These are phyloP conservation scores for Sericinus montela DNA, from an alignment of 2,888 invertebrate species.

Conservation along the genomic window DNA sequence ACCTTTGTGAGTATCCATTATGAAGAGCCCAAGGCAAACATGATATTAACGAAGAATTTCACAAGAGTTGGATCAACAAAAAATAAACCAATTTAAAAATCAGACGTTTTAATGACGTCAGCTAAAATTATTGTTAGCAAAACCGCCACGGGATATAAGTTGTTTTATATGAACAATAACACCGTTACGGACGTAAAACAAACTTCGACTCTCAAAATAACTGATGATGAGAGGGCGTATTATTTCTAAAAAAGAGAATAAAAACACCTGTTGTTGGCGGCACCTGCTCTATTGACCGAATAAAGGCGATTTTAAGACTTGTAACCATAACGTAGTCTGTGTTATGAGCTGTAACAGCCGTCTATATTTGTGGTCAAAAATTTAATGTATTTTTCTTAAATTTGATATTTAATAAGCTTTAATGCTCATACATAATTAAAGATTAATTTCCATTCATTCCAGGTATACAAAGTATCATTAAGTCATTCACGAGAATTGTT, in stretches of 20 bases:
- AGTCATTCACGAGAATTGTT: no score
- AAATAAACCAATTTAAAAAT: constrained; percentile 60
- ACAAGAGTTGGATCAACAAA: constrained; percentile 40
- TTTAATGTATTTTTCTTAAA: no score
- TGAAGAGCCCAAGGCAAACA: constrained; percentile 46
- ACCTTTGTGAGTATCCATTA: constrained; percentile 39
- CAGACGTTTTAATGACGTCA: constrained; percentile 64
- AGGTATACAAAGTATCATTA: no score
- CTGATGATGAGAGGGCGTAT: constrained; percentile 49
- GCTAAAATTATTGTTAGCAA: constrained; percentile 50
- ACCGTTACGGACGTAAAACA: constrained; percentile 73
- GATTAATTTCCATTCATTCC: no score
- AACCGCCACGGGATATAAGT: constrained; percentile 42
- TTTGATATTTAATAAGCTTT: no score
- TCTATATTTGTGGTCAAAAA: neutral
- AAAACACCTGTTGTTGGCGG: constrained; percentile 49
- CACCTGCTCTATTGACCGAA: constrained; percentile 14
- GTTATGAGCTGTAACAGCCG: neutral
- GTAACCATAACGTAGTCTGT: neutral
- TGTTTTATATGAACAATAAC: constrained; percentile 48
- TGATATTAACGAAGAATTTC: constrained; percentile 51
- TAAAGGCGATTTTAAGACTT: constrained; percentile 10
- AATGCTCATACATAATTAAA: no score
- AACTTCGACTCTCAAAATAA: constrained; percentile 48
- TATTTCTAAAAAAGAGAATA: constrained; percentile 42